Base-by-base conservation (phyloP, 2,888 invertebrate genomes). In the Cyrtodaria siliqua region DNA sequence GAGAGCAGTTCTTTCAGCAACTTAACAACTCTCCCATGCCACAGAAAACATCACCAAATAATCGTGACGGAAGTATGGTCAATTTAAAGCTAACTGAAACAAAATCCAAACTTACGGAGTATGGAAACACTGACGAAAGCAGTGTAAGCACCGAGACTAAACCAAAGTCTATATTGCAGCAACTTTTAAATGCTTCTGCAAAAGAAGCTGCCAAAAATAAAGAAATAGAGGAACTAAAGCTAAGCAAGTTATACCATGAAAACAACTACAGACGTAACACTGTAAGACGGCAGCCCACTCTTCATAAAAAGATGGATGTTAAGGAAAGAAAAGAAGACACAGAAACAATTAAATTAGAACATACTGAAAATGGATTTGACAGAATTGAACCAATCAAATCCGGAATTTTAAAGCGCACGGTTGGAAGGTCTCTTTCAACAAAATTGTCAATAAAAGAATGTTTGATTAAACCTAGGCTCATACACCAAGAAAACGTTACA, bases 341-440 rank as follows among this genome's bases (percentile, higher is more conserved):
- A 12, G 4, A 4, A 33, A 12, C 4, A 4, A 33, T 12, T 8
- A 33, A 33, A 33, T 33, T 33, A 33, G 33, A 33, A 8, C 4
- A 8, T 33, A 4, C 33, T 33, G n/a, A n/a, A n/a, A n/a, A n/a
- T n/a, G n/a, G n/a, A n/a, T n/a, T n/a, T n/a, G 33, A 53, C 16
- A 40, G 44, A 16, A 23, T n/a, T 1, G 47, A 44, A 18, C 38
- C 9, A 26, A 38, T 56, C n/a, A 76, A 76, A 44, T 71, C 71
- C 4, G 76, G 76, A 18, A 76, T 76, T n/a, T 33, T 76, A 18
- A 76, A 76, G 52, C 71, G 61, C 27, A 62, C 60, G 14, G 57
- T 56, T 2, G 27, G 29, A 20, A 55, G 68, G 3, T 42, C 62
- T 0, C 40, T 47, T 20, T 59, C 62, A 27, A 38, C 52, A 24